A percentile compares a stretch with the other conserved stretches of the same genome.
Evolutionary conservation across 2,797 vertebrate species (phyloP).

Genomic region (Phataginus tricuspis): DNA sequence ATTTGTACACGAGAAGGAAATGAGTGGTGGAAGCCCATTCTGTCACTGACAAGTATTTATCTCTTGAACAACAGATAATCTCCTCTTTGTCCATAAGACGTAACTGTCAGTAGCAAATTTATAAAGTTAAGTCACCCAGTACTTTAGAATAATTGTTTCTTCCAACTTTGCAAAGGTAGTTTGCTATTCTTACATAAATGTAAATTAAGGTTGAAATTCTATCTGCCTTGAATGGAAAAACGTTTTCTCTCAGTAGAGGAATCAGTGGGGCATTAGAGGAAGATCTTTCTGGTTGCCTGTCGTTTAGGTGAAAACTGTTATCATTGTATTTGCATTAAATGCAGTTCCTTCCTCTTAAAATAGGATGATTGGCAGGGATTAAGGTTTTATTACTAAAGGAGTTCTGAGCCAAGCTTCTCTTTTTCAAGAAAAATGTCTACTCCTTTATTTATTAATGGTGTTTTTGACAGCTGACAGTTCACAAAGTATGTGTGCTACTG

Average conservation of each 20-base stretch:
- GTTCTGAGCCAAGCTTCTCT: conserved; percentile 41
- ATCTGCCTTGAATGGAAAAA: neutral
- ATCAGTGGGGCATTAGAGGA: neutral
- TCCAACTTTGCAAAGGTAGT: neutral
- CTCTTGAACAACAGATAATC: neutral
- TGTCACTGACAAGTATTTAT: neutral
- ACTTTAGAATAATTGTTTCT: neutral
- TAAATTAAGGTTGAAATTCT: neutral
- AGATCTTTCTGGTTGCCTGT: neutral
- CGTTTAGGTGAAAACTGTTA: conserved; percentile 47
- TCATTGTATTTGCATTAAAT: conserved; percentile 66
- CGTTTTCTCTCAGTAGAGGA: neutral
- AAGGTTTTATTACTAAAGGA: conserved; percentile 38
- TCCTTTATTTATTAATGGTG: conserved; percentile 62
- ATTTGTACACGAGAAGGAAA: neutral
- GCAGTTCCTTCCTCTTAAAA: conserved; percentile 48
- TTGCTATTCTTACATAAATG: neutral
- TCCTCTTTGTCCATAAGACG: neutral
- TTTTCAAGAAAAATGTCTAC: conserved; percentile 60
- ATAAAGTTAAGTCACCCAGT: neutral
- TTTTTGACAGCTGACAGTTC: conserved; percentile 59
- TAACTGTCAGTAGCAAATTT: neutral
- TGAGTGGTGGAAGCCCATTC: neutral
- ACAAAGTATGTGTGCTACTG: neutral
- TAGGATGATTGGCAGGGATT: conserved; percentile 65